These are phyloP conservation scores for Cyaniris semiargus DNA, from an alignment of 2,888 invertebrate species.

Conservation along the genomic window DNA sequence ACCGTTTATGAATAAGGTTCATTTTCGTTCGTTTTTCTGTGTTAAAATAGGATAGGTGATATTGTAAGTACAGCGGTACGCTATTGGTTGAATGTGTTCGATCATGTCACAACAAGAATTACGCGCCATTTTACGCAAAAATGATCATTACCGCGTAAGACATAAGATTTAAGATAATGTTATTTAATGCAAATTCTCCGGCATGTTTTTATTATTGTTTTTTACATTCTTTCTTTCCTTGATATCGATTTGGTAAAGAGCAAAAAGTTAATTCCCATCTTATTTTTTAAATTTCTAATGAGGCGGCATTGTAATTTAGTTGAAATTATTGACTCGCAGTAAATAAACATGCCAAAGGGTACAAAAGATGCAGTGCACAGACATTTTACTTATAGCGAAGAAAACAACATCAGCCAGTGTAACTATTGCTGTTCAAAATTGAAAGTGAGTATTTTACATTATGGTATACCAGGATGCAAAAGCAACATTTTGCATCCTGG, in stretches of 20 bases:
- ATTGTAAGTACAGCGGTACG: not conserved
- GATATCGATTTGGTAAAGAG: not conserved
- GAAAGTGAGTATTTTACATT: slow-evolving; percentile 7
- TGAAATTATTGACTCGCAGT: not conserved
- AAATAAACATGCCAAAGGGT: not conserved
- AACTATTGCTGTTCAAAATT: slow-evolving; percentile 6
- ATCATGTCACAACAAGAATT: slow-evolving; percentile 7
- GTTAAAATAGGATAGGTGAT: slow-evolving; percentile 13
- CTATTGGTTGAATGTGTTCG: not conserved
- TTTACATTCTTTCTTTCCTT: not conserved
- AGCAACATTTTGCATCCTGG: too few species aligned
- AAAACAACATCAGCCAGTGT: not conserved
- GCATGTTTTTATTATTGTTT: not conserved
- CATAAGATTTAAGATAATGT: not conserved
- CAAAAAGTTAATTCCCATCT: not conserved
- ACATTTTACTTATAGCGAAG: slow-evolving; percentile 11
- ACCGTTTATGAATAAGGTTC: too few species aligned
- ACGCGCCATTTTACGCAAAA: slow-evolving; percentile 10
- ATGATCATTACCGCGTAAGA: not conserved
- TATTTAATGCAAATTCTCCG: not conserved
- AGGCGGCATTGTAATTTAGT: not conserved
- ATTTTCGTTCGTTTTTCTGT: too few species aligned
- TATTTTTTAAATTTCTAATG: not conserved
- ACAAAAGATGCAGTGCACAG: slow-evolving; percentile 12
- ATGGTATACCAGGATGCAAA: too few species aligned